Percentiles rank a stretch among this genome's conserved stretches.
Conservation (phyloP, 2,113 vertebrate species). For the Nycticebus coucang region DNA sequence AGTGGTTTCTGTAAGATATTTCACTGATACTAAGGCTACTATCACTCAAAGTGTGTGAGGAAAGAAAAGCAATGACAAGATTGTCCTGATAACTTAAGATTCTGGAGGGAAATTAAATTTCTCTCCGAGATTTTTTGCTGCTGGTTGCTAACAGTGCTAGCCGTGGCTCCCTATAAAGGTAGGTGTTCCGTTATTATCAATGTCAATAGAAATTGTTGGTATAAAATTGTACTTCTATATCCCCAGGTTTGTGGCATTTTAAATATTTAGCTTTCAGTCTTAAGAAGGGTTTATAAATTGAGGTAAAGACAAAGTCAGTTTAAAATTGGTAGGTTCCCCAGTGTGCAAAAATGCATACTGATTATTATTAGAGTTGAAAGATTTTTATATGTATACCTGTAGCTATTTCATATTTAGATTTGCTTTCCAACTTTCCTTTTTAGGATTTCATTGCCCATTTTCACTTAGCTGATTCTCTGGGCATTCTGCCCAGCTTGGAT, state of each 20-base stretch:
- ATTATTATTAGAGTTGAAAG: conserved; percentile 11
- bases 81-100: conserved; percentile 40
- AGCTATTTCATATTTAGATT: conserved; percentile 33
- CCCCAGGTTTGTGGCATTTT: neutral
- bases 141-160: neutral
- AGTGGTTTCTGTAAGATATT: conserved; percentile 59
- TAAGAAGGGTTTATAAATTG: neutral
- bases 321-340: neutral
- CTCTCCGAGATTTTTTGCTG: conserved; percentile 9
- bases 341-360: neutral
- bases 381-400: neutral
- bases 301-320: neutral
- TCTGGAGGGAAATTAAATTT: conserved; percentile 67
- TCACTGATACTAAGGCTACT: conserved; percentile 39
- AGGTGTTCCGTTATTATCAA: neutral
- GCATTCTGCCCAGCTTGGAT: conserved; percentile 71
- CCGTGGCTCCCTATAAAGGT: neutral
- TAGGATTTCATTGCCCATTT: conserved; percentile 49
- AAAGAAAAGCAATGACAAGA: conserved; percentile 55
- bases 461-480: conserved; percentile 64
- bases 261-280: neutral
- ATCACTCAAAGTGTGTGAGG: neutral
- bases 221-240: neutral
- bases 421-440: neutral
- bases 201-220: neutral